Conservation (phyloP, 2,888 invertebrate genomes). For the Chrysolina americana region DNA sequence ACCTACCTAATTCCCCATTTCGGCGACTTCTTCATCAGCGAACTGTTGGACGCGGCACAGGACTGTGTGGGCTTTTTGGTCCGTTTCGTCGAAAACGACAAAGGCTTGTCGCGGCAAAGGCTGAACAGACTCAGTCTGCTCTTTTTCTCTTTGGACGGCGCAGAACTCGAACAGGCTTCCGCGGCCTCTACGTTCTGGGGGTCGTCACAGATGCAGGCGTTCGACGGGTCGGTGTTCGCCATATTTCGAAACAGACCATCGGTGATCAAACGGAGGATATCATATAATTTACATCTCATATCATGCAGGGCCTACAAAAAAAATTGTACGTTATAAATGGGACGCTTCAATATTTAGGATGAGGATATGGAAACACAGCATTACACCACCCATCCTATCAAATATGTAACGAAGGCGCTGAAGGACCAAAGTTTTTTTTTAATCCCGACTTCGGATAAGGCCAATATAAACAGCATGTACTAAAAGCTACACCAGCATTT, state of each 20-base stretch:
- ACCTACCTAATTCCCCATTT: conserved; percentile 67
- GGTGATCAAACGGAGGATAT: conserved; percentile 33
- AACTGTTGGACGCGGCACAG: conserved; percentile 40
- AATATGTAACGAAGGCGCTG: too few relatives aligned
- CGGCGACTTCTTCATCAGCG: conserved; percentile 61
- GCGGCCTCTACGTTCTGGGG: conserved; percentile 58
- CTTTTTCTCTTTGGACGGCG: conserved; percentile 59
- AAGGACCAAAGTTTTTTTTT: too few relatives aligned
- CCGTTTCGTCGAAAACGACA: conserved; percentile 58
- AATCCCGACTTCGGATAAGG: too few relatives aligned
- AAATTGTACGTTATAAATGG: background rate
- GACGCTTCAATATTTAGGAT: background rate
- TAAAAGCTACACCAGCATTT: too few relatives aligned
- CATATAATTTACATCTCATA: conserved; percentile 48
- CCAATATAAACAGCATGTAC: too few relatives aligned
- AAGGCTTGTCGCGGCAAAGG: conserved; percentile 62
- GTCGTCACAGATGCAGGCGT: conserved; percentile 62
- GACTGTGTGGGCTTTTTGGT: conserved; percentile 41
- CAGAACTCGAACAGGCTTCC: conserved; percentile 51
- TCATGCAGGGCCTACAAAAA: conserved; percentile 38
- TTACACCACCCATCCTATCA: too few relatives aligned
- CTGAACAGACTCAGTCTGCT: conserved; percentile 64
- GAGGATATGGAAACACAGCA: too few relatives aligned
- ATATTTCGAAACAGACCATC: conserved; percentile 45
- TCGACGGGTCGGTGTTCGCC: conserved; percentile 47